Percentiles rank a stretch among this genome's conserved stretches.
Conservation (phyloP, 2,888 invertebrate genomes). For the Allacma fusca region DNA sequence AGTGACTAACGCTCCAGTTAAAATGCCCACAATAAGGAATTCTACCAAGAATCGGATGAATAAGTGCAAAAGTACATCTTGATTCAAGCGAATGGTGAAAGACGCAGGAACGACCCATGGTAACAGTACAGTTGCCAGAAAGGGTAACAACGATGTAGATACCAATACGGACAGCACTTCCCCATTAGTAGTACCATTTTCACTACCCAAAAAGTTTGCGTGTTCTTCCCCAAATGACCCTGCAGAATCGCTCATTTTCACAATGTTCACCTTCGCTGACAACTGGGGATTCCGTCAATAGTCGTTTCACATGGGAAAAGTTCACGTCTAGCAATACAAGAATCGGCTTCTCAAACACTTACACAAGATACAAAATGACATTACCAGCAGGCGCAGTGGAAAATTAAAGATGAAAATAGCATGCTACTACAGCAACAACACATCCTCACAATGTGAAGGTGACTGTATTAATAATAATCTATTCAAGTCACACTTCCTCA, state of each 20-base stretch:
- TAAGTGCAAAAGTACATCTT: constrained; percentile 43
- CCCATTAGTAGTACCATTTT: constrained; percentile 51
- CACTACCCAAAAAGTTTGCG: constrained; percentile 53
- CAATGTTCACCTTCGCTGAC: neutral
- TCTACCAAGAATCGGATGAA: constrained; percentile 55
- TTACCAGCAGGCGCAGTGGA: neutral
- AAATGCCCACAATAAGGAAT: constrained; percentile 51
- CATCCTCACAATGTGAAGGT: too few species aligned
- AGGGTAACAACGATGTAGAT: constrained; percentile 51
- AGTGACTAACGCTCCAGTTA: constrained; percentile 51
- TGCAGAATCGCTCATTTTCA: neutral
- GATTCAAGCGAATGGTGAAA: constrained; percentile 47
- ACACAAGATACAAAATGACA: neutral
- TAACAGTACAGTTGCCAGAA: constrained; percentile 51
- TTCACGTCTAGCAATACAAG: neutral
- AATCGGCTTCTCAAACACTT: constrained; percentile 11
- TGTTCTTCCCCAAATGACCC: constrained; percentile 33
- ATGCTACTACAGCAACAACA: neutral
- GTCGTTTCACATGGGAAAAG: neutral
- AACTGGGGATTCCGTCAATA: neutral
- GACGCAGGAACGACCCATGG: constrained; percentile 56
- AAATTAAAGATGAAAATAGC: too few species aligned
- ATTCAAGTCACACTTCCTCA: too few species aligned
- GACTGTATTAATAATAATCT: too few species aligned
- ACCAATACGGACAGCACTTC: constrained; percentile 55